These are phyloP conservation scores for Myotis findleyi DNA, from an alignment of 2,797 vertebrate species.

Conservation along the genomic window DNA sequence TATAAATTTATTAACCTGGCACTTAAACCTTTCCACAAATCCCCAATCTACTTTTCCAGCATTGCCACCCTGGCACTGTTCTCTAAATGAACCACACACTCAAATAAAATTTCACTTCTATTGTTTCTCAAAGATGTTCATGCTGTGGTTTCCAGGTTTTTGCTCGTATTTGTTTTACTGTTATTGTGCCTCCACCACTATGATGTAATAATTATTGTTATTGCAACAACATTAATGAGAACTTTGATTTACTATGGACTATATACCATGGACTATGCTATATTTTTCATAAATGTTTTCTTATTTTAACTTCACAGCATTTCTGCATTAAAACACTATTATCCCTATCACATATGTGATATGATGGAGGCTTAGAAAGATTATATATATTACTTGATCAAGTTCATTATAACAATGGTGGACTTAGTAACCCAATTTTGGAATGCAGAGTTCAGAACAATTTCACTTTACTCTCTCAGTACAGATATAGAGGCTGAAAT, in stretches of 20 bases:
- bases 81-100: slow-evolving; percentile 23
- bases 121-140: slow-evolving; percentile 31
- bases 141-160: neutral
- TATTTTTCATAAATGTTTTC: neutral
- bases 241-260: neutral
- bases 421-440: neutral
- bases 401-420: neutral
- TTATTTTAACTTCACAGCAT: neutral
- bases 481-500: neutral
- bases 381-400: neutral
- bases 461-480: neutral
- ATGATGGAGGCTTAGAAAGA: neutral
- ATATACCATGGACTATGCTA: neutral
- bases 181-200: neutral
- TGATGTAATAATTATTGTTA: neutral
- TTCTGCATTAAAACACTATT: neutral
- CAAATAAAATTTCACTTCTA: slow-evolving; percentile 24
- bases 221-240: neutral
- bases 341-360: neutral
- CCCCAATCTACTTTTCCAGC: neutral
- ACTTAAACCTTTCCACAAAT: slow-evolving; percentile 36
- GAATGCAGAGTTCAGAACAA: neutral
- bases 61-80: neutral
- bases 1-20: slow-evolving; percentile 65
- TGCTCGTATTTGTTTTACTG: neutral